Percentiles rank a stretch among this genome's conserved stretches.
Conservation (phyloP, 2,113 vertebrate genomes). For the Egretta garzetta region DNA sequence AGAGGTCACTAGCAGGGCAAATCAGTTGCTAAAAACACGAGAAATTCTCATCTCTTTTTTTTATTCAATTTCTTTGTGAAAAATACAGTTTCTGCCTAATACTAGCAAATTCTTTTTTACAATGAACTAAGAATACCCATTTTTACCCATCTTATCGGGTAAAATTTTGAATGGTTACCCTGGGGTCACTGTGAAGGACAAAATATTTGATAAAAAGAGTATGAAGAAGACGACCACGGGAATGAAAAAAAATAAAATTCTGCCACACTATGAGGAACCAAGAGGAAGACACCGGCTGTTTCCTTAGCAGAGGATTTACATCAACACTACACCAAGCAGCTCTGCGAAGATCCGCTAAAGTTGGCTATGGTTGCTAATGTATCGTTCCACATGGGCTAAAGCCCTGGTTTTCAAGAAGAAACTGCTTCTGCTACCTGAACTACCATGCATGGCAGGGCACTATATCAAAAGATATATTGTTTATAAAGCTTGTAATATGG, state of each 20-base stretch:
- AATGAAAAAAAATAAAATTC: not conserved
- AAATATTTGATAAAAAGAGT: not conserved
- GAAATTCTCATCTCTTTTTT: constrained; percentile 1
- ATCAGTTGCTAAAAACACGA: not conserved
- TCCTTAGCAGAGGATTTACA: not conserved
- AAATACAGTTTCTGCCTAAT: not conserved
- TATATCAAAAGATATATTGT: not conserved
- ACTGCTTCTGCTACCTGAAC: not conserved
- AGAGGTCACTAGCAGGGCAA: constrained; percentile 48
- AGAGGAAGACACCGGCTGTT: not conserved
- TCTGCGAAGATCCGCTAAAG: not conserved
- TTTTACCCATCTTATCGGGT: constrained; percentile 3
- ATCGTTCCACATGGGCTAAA: not conserved
- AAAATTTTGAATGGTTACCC: constrained; percentile 1
- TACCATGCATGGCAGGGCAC: not conserved
- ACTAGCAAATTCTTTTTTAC: not conserved
- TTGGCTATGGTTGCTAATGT: not conserved
- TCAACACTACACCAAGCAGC: not conserved
- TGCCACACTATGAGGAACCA: not conserved
- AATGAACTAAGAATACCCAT: not conserved
- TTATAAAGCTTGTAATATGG: not conserved
- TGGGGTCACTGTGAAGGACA: not conserved
- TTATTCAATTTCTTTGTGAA: not conserved
- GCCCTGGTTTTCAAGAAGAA: not conserved
- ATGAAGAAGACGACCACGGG: not conserved